Base-by-base conservation (phyloP, 1,140 invertebrate species). In the Pseudobourletiella spinata region DNA sequence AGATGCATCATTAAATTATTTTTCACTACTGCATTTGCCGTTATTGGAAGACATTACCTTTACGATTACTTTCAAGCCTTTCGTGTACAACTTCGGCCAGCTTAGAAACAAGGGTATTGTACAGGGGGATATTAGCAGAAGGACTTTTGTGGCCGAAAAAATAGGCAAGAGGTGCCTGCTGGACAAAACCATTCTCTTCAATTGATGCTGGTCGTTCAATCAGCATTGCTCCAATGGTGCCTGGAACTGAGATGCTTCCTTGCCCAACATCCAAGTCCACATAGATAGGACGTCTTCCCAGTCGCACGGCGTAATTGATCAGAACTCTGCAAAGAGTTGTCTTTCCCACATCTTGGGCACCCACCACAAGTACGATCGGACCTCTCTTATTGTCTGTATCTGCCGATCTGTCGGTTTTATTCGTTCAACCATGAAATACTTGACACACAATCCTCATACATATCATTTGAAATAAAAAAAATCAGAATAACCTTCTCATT, bases 241-340 rank as follows among this genome's bases (percentile, higher is more conserved):
- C 93, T 14, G 94, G 91, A 52, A 97, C 85, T 24, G 90, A 90
- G 66, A 97, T 91, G 35, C 86, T 82, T 1, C 92, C 94, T 78
- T 98, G 94, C 11, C 93, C 95, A 11, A 98, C 89, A 81, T 99
- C 96, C 16, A 99, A 77, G 75, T 99, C 96, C 2, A 97, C 91
- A 76, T 86, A 94, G 61, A 98, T 86, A 0, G 95, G 89, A 43
- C 87, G 77, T 56, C 84, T 79, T 1, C 87, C 89, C 77, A 92
- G 83, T 56, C 94, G 77, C 0, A 95, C 91, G 2, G 89, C 91
- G 78, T 96, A 96, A 77, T 99, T 99, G 0, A 97, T 76, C 1
- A 99, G 76, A 65, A 99, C 84, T 54, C 86, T 80, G 69, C 87
- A 89, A 0, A 99, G 72, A 0, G 93, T 96, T 39, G 89, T 92